Conservation (phyloP, 2,888 invertebrate species). For the Andricus quercusramuli region DNA sequence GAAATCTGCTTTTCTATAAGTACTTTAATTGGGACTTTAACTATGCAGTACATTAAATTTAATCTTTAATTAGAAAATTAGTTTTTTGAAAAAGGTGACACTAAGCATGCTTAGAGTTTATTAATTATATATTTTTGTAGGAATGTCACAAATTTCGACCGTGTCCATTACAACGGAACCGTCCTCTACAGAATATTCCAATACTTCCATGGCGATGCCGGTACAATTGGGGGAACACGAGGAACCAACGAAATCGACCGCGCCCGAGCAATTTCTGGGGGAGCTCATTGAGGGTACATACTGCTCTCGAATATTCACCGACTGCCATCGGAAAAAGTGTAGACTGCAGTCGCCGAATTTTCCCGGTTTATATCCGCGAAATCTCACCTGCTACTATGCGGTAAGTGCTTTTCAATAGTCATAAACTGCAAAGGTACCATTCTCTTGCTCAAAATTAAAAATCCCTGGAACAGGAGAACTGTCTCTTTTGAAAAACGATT, state of each 20-base stretch:
- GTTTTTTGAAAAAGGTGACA: no score
- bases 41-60: no score
- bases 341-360: conserved; percentile 95
- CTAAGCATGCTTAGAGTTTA: background rate
- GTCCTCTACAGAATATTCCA: conserved; percentile 65
- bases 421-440: background rate
- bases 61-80: no score
- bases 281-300: conserved; percentile 95
- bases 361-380: conserved; percentile 95
- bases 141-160: conserved; percentile 65
- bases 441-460: conserved; percentile 19
- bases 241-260: conserved; percentile 71
- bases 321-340: conserved; percentile 94
- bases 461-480: background rate
- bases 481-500: background rate
- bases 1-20: no score
- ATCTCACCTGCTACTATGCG: conserved; percentile 96
- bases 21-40: no score
- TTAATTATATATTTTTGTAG: conserved; percentile 53
- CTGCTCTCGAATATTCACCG: conserved; percentile 94
- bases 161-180: conserved; percentile 62
- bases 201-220: conserved; percentile 70
- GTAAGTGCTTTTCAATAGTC: conserved; percentile 78
- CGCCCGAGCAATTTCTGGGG: conserved; percentile 86
- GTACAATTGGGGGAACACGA: conserved; percentile 71